A percentile compares a stretch with the other conserved stretches of the same genome.
Evolutionary conservation across 1,140 invertebrate species (phyloP).

Genomic region (Neodiprion fabricii): DNA sequence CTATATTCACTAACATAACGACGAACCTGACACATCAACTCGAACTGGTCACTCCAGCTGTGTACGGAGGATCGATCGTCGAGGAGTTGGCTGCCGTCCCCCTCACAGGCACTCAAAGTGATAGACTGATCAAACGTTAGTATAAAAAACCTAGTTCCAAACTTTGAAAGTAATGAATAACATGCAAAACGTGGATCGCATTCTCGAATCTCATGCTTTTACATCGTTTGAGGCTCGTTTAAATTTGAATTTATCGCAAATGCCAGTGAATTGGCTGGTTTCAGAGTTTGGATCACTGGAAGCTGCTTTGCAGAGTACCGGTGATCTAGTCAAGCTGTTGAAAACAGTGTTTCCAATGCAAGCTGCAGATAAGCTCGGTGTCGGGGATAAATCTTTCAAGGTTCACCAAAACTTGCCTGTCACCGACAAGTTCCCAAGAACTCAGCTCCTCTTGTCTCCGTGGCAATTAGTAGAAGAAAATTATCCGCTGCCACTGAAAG

Average conservation of each 20-base stretch:
- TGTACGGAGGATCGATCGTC: constrained; percentile 75
- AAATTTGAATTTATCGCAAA: neutral
- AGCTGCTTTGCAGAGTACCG: constrained; percentile 68
- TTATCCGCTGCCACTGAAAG: constrained; percentile 82
- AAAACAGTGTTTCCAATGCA: constrained; percentile 71
- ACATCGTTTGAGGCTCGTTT: neutral
- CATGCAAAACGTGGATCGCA: neutral
- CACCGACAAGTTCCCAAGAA: constrained; percentile 78
- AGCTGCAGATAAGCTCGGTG: constrained; percentile 21
- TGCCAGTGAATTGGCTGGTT: constrained; percentile 21
- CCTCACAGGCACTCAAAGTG: constrained; percentile 71
- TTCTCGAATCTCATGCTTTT: neutral
- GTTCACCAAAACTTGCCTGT: constrained; percentile 46
- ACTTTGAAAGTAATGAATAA: neutral
- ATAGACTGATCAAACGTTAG: constrained; percentile 65
- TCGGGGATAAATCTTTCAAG: neutral
- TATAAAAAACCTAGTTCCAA: constrained; percentile 14
- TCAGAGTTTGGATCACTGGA: constrained; percentile 72
- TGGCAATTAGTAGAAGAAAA: constrained; percentile 87
- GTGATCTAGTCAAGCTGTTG: constrained; percentile 72
- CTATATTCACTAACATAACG: constrained; percentile 66
- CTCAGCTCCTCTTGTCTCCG: constrained; percentile 79
- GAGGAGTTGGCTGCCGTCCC: constrained; percentile 80
- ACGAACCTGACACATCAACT: constrained; percentile 69
- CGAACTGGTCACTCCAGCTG: constrained; percentile 76